Conservation (phyloP, 2,113 vertebrate genomes). For the Plecturocebus donacophilus region DNA sequence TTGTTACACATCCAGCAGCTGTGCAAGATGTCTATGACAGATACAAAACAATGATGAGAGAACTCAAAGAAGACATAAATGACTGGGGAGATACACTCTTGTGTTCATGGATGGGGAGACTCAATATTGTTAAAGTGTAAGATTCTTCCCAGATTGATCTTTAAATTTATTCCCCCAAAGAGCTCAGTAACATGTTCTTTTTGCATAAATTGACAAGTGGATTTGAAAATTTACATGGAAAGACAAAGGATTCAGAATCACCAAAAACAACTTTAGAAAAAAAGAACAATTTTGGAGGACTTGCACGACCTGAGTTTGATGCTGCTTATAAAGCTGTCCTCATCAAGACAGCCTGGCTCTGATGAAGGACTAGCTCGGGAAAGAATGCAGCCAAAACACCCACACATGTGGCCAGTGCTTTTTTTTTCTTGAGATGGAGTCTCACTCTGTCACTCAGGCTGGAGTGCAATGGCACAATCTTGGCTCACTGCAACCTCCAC, state of each 20-base stretch:
- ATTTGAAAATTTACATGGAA: background rate
- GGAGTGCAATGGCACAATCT: background rate
- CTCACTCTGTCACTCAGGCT: background rate
- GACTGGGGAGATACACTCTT: background rate
- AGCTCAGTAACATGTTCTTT: background rate
- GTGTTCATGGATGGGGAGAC: background rate
- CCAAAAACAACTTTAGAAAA: background rate
- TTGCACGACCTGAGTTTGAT: background rate
- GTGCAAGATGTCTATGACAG: background rate
- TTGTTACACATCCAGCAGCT: background rate
- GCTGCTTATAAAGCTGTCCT: background rate
- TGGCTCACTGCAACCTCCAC: background rate
- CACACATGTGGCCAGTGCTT: background rate
- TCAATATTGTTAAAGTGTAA: background rate
- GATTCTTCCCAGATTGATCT: background rate
- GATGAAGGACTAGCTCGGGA: background rate
- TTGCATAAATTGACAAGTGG: background rate
- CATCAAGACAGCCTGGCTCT: background rate
- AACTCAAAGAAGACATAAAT: background rate
- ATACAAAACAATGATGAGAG: background rate
- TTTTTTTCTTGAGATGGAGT: background rate
- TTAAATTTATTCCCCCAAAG: background rate
- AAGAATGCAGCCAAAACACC: background rate
- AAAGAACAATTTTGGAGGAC: background rate
- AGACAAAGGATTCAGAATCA: background rate